phyloP scores from a whole-genome alignment of 2,888 invertebrate species.

The Stratiomys singularior region DNA sequence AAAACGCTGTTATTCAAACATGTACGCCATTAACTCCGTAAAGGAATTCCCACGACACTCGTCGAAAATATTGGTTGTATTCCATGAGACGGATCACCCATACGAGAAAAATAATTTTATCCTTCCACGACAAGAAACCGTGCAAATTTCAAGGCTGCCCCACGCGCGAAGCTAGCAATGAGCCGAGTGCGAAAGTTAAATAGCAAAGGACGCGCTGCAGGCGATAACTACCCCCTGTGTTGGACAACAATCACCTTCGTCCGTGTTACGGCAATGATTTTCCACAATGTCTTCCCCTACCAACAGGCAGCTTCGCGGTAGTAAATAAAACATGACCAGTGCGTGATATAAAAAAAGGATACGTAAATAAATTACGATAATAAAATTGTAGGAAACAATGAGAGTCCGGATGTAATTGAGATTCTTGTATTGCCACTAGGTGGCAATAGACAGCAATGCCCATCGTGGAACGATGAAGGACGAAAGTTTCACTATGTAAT shows the following conservation, averaged over 20 bases:
- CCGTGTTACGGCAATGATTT: neutral
- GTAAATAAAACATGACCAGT: slow-evolving; percentile 45
- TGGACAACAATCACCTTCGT: neutral
- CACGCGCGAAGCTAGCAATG: no score
- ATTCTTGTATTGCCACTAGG: slow-evolving; percentile 39
- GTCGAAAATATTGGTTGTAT: no score
- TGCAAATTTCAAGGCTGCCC: no score
- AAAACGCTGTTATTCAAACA: no score
- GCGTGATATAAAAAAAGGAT: slow-evolving; percentile 47
- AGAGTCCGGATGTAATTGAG: slow-evolving; percentile 43
- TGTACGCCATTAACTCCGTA: no score
- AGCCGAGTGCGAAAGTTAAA: neutral
- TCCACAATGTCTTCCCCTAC: no score
- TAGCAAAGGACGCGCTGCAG: slow-evolving; percentile 21
- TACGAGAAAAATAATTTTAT: no score
- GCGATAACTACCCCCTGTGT: slow-evolving; percentile 23
- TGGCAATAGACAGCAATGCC: slow-evolving; percentile 36
- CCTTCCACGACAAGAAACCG: no score
- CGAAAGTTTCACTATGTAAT: neutral
- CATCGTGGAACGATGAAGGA: neutral
- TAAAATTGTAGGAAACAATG: slow-evolving; percentile 46
- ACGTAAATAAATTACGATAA: slow-evolving; percentile 46
- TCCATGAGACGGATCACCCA: no score
- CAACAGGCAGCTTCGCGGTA: neutral
- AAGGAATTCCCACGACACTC: no score